These are phyloP conservation scores for Willowsia nigromaculata DNA, from an alignment of 2,888 invertebrate genomes.

Conservation along the genomic window DNA sequence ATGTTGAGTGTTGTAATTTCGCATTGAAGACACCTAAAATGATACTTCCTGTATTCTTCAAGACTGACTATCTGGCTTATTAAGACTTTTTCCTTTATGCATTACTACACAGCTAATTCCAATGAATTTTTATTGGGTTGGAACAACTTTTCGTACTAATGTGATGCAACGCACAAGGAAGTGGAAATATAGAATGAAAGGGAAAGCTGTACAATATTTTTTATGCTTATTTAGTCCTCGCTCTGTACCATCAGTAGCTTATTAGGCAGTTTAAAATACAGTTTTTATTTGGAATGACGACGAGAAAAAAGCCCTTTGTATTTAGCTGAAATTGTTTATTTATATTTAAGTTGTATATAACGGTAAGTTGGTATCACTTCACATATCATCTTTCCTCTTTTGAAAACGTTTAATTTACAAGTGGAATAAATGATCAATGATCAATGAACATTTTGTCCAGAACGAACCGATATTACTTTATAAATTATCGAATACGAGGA, in stretches of 20 bases:
- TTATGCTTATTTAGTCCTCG: conserved; percentile 44
- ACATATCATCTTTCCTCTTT: too few relatives aligned
- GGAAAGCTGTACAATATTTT: conserved; percentile 29
- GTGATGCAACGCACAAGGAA: conserved; percentile 33
- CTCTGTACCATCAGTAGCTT: conserved; percentile 48
- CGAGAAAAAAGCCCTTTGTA: conserved; percentile 29
- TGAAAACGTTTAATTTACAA: too few relatives aligned
- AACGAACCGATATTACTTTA: conserved; percentile 61
- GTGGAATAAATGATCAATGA: too few relatives aligned
- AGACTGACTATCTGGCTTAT: too few relatives aligned
- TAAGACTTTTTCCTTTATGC: too few relatives aligned
- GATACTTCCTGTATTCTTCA: too few relatives aligned
- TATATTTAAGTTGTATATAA: conserved; percentile 36
- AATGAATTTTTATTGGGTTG: too few relatives aligned
- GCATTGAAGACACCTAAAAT: too few relatives aligned
- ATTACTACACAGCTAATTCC: too few relatives aligned
- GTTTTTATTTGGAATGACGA: conserved; percentile 48
- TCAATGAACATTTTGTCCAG: conserved; percentile 18
- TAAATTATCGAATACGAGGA: conserved; percentile 57
- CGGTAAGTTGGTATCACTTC: conserved; percentile 41
- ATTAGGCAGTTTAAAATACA: conserved; percentile 31
- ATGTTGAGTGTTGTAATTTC: too few relatives aligned
- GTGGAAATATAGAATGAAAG: conserved; percentile 44
- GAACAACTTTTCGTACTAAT: too few relatives aligned
- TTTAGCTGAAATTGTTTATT: neutral